These are phyloP conservation scores for Ennomos fuscantarius DNA, from an alignment of 2,888 invertebrate genomes.

Conservation along the genomic window DNA sequence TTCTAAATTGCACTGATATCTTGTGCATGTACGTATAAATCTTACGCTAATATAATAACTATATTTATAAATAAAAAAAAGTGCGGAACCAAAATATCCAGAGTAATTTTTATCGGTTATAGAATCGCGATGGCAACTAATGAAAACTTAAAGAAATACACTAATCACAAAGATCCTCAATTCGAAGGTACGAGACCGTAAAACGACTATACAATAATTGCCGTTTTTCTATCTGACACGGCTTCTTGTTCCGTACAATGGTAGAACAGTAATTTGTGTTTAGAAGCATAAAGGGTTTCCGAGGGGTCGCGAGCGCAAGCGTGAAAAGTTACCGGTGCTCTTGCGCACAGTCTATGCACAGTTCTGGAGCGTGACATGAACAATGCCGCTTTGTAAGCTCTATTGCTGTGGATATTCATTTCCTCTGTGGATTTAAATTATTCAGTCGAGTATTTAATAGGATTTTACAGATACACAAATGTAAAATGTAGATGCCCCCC, in stretches of 20 bases:
- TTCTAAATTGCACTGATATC: too few species aligned
- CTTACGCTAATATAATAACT: too few species aligned
- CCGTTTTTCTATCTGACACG: constrained; percentile 55
- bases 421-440: not conserved
- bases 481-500: too few species aligned
- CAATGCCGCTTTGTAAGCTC: constrained; percentile 29
- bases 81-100: too few species aligned
- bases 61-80: too few species aligned
- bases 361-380: constrained; percentile 39
- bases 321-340: constrained; percentile 59
- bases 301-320: constrained; percentile 48
- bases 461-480: too few species aligned
- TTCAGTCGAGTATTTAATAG: too few species aligned
- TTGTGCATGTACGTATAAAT: too few species aligned
- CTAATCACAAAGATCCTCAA: not conserved
- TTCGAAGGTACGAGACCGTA: constrained; percentile 29
- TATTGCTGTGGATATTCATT: constrained; percentile 4
- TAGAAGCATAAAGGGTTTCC: constrained; percentile 46
- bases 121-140: too few species aligned
- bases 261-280: constrained; percentile 53
- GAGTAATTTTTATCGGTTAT: too few species aligned
- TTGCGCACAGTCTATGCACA: constrained; percentile 38
- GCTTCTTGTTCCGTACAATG: constrained; percentile 66
- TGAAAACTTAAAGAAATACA: constrained; percentile 13
- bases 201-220: constrained; percentile 35